Evolutionary conservation across 2,797 vertebrate species (phyloP).

Genomic region (Paramormyrops hopkinsi): DNA sequence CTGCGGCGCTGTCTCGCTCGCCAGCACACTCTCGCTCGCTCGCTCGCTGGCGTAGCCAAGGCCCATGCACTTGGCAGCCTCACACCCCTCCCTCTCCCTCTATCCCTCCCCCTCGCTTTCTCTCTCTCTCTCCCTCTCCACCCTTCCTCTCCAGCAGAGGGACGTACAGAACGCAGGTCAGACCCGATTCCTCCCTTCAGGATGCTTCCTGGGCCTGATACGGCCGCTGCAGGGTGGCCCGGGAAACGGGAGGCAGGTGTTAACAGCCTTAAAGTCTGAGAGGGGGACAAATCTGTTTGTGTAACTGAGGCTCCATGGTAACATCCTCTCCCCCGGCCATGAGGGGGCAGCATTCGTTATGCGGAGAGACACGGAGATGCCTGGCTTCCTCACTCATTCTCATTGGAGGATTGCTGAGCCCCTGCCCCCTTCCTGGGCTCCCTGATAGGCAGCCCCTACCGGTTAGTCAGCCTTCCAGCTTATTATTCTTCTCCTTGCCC

Average conservation of each 20-base stretch:
- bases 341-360: conserved; percentile 19
- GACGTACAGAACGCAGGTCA: neutral
- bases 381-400: neutral
- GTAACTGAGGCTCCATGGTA: conserved; percentile 10
- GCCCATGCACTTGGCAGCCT: conserved; percentile 7
- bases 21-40: neutral
- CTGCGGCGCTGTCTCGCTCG: neutral
- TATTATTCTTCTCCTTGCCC: neutral
- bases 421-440: neutral
- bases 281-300: neutral
- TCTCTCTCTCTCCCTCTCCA: neutral
- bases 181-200: neutral
- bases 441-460: neutral
- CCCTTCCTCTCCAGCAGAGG: neutral
- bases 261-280: neutral
- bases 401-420: neutral
- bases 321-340: conserved; percentile 2
- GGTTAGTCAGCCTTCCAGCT: neutral
- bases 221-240: too few species aligned
- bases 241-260: neutral
- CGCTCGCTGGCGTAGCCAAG: neutral
- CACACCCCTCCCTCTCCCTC: neutral
- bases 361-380: conserved; percentile 25
- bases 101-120: neutral
- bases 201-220: neutral